phyloP scores from a whole-genome alignment of 2,797 vertebrate genomes.

The Hydrophis major region DNA sequence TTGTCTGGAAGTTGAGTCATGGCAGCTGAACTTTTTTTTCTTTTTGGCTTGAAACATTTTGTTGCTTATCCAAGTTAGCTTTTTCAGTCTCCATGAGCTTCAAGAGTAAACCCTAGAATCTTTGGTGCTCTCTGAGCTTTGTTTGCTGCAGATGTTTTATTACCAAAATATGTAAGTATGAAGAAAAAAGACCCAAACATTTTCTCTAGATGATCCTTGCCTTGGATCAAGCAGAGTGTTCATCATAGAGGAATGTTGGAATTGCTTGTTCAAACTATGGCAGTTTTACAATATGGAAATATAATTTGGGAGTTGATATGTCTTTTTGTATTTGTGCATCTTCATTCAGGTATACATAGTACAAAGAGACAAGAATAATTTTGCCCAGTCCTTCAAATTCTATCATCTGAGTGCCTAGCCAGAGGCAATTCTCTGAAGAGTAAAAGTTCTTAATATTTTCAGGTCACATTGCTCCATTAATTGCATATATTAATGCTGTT shows the following conservation, averaged over 20 bases:
- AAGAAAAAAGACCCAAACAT: not conserved
- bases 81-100: not conserved
- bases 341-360: not conserved
- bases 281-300: not conserved
- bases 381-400: not conserved
- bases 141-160: not conserved
- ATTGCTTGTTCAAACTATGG: not conserved
- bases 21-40: not conserved
- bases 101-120: not conserved
- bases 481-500: slow-evolving; percentile 9
- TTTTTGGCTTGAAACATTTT: not conserved
- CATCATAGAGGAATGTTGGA: not conserved
- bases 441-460: slow-evolving; percentile 27
- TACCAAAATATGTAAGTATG: not conserved
- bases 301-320: not conserved
- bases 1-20: not conserved
- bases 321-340: not conserved
- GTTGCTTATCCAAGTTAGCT: not conserved
- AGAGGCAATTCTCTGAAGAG: slow-evolving; percentile 29
- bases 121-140: not conserved
- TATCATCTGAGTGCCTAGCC: not conserved
- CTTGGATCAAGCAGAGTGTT: not conserved
- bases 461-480: slow-evolving; percentile 23
- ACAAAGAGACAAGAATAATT: not conserved
- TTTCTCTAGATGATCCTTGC: not conserved